Conservation (phyloP, 2,888 invertebrate species). For the Phrixothrix hirtus region DNA sequence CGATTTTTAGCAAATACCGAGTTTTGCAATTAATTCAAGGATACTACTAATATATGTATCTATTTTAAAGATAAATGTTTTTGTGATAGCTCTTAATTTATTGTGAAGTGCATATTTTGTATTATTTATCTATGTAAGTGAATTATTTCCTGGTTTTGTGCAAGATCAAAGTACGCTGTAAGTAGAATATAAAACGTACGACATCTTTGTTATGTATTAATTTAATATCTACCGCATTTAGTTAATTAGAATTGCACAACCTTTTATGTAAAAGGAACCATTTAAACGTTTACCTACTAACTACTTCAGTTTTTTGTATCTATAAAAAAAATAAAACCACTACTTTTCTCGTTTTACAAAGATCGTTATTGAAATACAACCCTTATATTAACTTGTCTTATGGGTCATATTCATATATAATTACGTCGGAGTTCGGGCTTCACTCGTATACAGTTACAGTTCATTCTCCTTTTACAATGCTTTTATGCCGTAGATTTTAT, state of each 20-base stretch:
- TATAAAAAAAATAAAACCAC: conserved; percentile 9
- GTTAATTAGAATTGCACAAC: too few relatives aligned
- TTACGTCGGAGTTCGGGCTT: conserved; percentile 43
- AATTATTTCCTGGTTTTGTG: background rate
- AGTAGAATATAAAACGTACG: too few relatives aligned
- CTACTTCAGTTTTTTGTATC: conserved; percentile 19
- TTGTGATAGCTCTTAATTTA: background rate
- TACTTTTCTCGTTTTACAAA: background rate
- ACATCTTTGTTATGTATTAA: too few relatives aligned
- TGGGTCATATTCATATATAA: conserved; percentile 42
- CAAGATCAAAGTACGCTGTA: too few relatives aligned
- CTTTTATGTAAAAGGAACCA: too few relatives aligned
- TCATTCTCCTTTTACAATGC: conserved; percentile 47
- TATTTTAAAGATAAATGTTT: background rate
- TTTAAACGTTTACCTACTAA: conserved; percentile 9
- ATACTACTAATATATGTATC: background rate
- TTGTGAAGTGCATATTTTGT: background rate
- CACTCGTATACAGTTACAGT: conserved; percentile 48
- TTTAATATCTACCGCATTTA: too few relatives aligned
- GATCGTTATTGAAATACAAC: conserved; percentile 3
- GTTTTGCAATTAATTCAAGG: too few relatives aligned
- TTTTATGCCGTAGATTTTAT: conserved; percentile 35
- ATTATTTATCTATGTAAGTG: background rate
- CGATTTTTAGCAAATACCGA: too few relatives aligned
- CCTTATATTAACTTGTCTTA: conserved; percentile 27